Evolutionary conservation across 35 echinoderm and acorn worm species (phyloP).

Genomic region (Acanthaster planci): DNA sequence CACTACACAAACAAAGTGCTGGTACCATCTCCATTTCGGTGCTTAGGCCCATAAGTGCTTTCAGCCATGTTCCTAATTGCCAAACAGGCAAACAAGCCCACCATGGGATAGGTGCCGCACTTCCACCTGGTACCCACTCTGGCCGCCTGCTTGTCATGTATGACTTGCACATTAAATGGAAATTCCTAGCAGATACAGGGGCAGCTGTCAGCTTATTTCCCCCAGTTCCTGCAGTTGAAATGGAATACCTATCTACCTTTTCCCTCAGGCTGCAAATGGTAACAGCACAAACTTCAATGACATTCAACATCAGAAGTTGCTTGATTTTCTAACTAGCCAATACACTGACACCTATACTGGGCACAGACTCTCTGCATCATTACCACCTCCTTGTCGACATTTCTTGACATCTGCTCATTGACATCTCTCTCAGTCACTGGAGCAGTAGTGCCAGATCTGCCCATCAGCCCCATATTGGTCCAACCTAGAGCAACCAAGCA

Average conservation of each 20-base stretch:
- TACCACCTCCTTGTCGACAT: constrained; percentile 35
- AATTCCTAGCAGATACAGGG: too few species aligned
- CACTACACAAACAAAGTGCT: neutral
- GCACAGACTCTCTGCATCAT: constrained; percentile 48
- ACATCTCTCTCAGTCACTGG: constrained; percentile 13
- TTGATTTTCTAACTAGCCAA: constrained; percentile 55
- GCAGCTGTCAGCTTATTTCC: neutral
- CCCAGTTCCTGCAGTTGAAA: neutral
- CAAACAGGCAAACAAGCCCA: neutral
- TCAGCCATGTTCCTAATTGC: neutral
- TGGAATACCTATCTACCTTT: neutral
- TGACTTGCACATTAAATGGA: neutral
- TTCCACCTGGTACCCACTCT: neutral
- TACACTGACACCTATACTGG: constrained; percentile 37
- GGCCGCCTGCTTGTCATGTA: neutral
- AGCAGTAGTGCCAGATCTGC: neutral
- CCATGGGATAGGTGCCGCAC: neutral
- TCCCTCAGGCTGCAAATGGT: neutral
- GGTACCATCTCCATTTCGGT: neutral
- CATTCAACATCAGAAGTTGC: constrained; percentile 33
- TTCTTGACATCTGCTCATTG: constrained; percentile 23
- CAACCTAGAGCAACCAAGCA: neutral
- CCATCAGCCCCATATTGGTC: neutral
- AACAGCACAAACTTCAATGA: constrained; percentile 29
- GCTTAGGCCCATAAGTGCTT: neutral